Conservation (phyloP, 2,797 vertebrate species). For the Gobio occitaniae region DNA sequence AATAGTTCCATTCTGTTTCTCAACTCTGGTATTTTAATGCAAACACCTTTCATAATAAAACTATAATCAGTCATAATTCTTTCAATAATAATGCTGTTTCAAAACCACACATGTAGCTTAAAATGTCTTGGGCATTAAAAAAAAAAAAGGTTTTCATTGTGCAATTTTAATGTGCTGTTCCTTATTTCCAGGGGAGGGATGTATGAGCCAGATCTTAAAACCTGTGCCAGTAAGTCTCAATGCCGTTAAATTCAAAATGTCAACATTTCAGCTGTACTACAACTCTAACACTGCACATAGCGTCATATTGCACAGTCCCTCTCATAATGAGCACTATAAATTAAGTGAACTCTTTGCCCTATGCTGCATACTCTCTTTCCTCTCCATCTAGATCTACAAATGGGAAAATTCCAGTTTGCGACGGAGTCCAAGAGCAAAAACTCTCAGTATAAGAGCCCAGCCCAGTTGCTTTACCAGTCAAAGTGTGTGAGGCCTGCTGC, state of each 20-base stretch:
- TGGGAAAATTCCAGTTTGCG: constrained; percentile 54
- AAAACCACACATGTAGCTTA: constrained; percentile 38
- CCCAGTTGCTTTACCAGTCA: constrained; percentile 69
- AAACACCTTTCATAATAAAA: constrained; percentile 23
- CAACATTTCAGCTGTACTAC: constrained; percentile 24
- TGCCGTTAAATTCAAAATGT: constrained; percentile 26
- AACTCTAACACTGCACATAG: constrained; percentile 1
- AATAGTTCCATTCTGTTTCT: background rate
- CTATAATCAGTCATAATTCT: constrained; percentile 14
- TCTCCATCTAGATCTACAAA: constrained; percentile 48
- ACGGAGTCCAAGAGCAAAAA: constrained; percentile 44
- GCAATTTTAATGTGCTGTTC: constrained; percentile 31
- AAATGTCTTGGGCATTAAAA: constrained; percentile 1
- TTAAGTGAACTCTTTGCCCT: constrained; percentile 23
- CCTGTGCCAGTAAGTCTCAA: constrained; percentile 25
- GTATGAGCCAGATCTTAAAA: constrained; percentile 37
- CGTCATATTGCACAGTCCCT: constrained; percentile 37
- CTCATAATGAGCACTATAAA: constrained; percentile 38
- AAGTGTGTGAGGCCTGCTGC: constrained; percentile 76
- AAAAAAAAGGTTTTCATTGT: constrained; percentile 6
- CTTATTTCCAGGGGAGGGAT: constrained; percentile 29
- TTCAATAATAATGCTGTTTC: constrained; percentile 27
- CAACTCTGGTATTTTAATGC: constrained; percentile 1
- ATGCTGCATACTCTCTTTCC: background rate
- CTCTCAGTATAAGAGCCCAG: constrained; percentile 43